A percentile compares a stretch with the other conserved stretches of the same genome.
These are phyloP conservation scores for Cheiracanthium punctorium DNA, from an alignment of 2,888 invertebrate genomes.

Conservation along the genomic window DNA sequence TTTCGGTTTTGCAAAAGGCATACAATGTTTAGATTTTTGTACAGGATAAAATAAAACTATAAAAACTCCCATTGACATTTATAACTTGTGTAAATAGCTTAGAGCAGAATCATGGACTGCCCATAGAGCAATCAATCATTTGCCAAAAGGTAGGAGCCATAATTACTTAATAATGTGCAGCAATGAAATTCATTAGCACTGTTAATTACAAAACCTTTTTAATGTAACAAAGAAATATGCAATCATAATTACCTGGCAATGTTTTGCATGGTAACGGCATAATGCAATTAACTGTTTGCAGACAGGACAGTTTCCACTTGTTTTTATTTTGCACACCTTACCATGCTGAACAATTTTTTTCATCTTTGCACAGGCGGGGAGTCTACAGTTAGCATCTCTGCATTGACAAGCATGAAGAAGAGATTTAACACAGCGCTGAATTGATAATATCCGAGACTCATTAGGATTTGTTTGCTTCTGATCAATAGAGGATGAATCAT, in stretches of 20 bases:
- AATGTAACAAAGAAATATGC: too few relatives aligned
- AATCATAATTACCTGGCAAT: constrained; percentile 82
- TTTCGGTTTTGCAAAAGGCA: too few relatives aligned
- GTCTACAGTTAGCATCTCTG: constrained; percentile 97
- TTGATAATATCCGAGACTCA: constrained; percentile 91
- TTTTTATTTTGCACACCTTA: constrained; percentile 95
- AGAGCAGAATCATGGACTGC: too few relatives aligned
- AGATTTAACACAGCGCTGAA: constrained; percentile 94
- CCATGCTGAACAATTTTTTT: constrained; percentile 99
- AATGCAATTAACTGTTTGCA: constrained; percentile 99
- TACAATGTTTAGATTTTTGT: too few relatives aligned
- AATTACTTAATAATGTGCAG: too few relatives aligned
- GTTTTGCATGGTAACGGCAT: constrained; percentile 99
- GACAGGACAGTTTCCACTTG: constrained; percentile 96
- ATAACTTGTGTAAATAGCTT: too few relatives aligned
- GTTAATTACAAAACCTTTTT: too few relatives aligned
- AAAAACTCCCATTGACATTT: too few relatives aligned
- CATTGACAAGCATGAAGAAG: constrained; percentile 98
- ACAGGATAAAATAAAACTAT: too few relatives aligned
- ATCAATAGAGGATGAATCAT: constrained; percentile 86
- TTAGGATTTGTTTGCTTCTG: constrained; percentile 89
- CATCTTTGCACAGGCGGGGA: constrained; percentile 99
- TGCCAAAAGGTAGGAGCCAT: too few relatives aligned
- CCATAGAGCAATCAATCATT: too few relatives aligned
- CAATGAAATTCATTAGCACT: too few relatives aligned